These are phyloP conservation scores for Drosophila eugracilis DNA, from an alignment of 1,140 invertebrate species.

Conservation along the genomic window DNA sequence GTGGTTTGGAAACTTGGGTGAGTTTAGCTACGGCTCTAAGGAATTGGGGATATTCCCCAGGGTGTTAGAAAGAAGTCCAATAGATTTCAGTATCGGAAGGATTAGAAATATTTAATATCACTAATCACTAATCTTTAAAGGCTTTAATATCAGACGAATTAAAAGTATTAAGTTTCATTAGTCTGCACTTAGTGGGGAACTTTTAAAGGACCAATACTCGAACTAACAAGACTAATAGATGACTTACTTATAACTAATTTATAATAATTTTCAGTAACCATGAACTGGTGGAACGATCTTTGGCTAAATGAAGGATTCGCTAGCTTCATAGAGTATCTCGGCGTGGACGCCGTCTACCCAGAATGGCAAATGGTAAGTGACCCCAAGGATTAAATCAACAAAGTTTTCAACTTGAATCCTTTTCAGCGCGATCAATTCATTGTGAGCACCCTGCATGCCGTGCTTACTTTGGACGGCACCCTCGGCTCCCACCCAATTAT, in stretches of 20 bases:
- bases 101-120: too few relatives aligned
- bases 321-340: conserved; percentile 93
- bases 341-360: conserved; percentile 89
- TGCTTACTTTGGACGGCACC: conserved; percentile 91
- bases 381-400: conserved; percentile 13
- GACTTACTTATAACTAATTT: too few relatives aligned
- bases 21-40: conserved; percentile 55
- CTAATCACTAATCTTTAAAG: too few relatives aligned
- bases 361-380: conserved; percentile 92
- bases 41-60: not conserved
- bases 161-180: too few relatives aligned
- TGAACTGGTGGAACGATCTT: conserved; percentile 97
- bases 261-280: conserved; percentile 93
- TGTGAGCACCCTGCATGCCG: conserved; percentile 89
- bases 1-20: conserved; percentile 94
- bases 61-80: not conserved
- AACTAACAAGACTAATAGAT: too few relatives aligned
- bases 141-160: too few relatives aligned
- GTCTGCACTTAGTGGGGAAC: too few relatives aligned
- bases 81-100: not conserved
- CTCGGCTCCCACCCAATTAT: conserved; percentile 95
- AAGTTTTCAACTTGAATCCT: not conserved
- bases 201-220: too few relatives aligned
- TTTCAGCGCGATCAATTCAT: conserved; percentile 90
- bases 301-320: conserved; percentile 98